Conservation (phyloP, 2,797 vertebrate species). For the Sebastes hubbsi region DNA sequence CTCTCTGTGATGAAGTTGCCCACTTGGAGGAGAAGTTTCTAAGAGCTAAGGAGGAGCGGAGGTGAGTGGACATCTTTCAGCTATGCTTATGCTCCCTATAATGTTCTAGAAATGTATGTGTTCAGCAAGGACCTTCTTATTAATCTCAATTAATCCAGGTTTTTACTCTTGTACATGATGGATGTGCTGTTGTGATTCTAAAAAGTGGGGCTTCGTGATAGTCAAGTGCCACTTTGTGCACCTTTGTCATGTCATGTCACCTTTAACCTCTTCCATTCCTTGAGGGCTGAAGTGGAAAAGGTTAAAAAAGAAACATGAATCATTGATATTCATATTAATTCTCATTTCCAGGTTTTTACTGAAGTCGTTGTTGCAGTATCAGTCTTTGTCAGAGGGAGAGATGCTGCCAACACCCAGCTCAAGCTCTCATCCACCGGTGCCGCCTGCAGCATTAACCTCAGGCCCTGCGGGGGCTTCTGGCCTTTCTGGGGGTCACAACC, state of each 20-base stretch:
- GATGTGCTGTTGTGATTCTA: neutral
- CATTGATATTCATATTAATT: neutral
- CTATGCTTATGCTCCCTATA: neutral
- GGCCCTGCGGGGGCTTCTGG: conserved; percentile 68
- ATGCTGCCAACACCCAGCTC: conserved; percentile 58
- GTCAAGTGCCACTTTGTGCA: neutral
- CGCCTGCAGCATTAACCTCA: conserved; percentile 53
- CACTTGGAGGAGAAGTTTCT: conserved; percentile 92
- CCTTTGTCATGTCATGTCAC: neutral
- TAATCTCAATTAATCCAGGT: neutral
- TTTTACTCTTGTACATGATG: neutral
- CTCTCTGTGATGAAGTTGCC: conserved; percentile 93
- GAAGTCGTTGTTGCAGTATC: conserved; percentile 89
- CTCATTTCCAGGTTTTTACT: conserved; percentile 85
- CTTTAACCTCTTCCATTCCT: too few relatives aligned
- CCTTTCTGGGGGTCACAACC: conserved; percentile 59
- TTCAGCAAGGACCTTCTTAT: neutral
- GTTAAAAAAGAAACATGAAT: neutral
- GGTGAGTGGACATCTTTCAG: conserved; percentile 67
- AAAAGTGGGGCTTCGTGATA: neutral
- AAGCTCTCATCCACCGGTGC: conserved; percentile 59
- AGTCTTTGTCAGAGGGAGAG: conserved; percentile 87
- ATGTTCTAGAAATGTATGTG: neutral
- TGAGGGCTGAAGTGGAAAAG: too few relatives aligned
- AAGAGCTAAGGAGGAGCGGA: conserved; percentile 90